phyloP scores from a whole-genome alignment of 2,797 vertebrate species.

The Serranus cabrilla region DNA sequence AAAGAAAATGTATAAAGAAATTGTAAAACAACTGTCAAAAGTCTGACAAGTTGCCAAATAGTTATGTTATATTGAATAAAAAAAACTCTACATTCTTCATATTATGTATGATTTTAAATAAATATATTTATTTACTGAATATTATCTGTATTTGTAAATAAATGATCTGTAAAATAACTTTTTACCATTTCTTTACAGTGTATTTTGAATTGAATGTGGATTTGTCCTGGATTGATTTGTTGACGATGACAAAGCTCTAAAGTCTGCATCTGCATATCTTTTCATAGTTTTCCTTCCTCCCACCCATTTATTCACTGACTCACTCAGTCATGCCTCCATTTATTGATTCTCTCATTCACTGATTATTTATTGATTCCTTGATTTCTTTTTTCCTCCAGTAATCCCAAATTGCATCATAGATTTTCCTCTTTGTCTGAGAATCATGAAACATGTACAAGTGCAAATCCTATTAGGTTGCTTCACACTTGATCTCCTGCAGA shows the following conservation, averaged over 20 bases:
- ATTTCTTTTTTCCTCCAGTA: slow-evolving; percentile 23
- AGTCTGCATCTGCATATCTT: background rate
- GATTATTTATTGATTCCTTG: slow-evolving; percentile 24
- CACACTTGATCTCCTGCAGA: slow-evolving; percentile 46
- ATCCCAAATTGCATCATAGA: slow-evolving; percentile 35
- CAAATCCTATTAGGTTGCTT: slow-evolving; percentile 56
- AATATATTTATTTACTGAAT: too few species aligned
- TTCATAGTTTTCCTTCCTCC: background rate
- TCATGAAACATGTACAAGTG: slow-evolving; percentile 46
- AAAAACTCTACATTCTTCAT: too few species aligned
- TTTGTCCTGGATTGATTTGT: background rate
- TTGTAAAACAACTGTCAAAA: too few species aligned
- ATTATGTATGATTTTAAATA: too few species aligned
- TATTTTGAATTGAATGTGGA: background rate
- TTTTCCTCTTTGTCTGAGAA: slow-evolving; percentile 37
- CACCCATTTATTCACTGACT: background rate
- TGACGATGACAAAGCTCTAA: background rate
- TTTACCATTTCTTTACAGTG: too few species aligned
- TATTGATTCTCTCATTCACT: background rate
- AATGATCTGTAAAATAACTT: too few species aligned
- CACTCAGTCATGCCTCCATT: background rate
- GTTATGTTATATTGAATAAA: too few species aligned
- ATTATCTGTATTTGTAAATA: too few species aligned
- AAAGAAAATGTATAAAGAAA: too few species aligned
- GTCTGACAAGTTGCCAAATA: too few species aligned